Evolutionary conservation across 2,888 invertebrate species (phyloP).

Genomic region (Nyleta sp.): DNA sequence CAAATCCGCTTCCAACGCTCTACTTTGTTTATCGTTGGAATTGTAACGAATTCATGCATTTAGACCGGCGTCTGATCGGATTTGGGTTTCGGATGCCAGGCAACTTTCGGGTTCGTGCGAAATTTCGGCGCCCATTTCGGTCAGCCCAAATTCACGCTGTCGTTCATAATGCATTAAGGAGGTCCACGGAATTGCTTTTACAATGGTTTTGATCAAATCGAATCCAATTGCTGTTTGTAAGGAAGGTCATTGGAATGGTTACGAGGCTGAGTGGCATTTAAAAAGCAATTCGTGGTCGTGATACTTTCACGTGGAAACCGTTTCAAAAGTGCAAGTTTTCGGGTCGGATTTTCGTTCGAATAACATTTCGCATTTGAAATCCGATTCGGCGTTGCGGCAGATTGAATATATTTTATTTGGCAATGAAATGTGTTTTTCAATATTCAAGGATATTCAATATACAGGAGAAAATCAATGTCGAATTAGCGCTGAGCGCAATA

Average conservation of each 20-base stretch:
- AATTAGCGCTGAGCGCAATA: too few species aligned
- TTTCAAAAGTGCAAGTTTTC: conserved; percentile 1
- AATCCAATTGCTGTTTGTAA: neutral
- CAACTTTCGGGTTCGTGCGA: too few species aligned
- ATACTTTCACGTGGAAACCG: conserved; percentile 16
- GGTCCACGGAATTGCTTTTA: too few species aligned
- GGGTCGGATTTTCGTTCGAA: neutral
- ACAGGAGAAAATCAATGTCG: neutral
- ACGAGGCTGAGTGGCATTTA: neutral
- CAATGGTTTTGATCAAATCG: too few species aligned
- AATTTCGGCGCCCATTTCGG: too few species aligned
- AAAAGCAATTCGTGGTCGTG: conserved; percentile 6
- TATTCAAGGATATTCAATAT: conserved; percentile 19
- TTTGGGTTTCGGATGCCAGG: too few species aligned
- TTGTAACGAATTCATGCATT: conserved; percentile 14
- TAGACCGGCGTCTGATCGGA: too few species aligned
- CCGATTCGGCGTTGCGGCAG: neutral
- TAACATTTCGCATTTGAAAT: conserved; percentile 3
- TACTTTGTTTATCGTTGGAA: conserved; percentile 9
- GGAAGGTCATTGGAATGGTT: conserved; percentile 6
- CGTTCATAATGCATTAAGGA: too few species aligned
- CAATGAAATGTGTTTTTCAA: conserved; percentile 30
- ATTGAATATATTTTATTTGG: conserved; percentile 11
- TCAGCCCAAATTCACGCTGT: too few species aligned
- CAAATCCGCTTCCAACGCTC: conserved; percentile 14